phyloP scores from a whole-genome alignment of 2,797 vertebrate species.

The Trichosurus vulpecula region DNA sequence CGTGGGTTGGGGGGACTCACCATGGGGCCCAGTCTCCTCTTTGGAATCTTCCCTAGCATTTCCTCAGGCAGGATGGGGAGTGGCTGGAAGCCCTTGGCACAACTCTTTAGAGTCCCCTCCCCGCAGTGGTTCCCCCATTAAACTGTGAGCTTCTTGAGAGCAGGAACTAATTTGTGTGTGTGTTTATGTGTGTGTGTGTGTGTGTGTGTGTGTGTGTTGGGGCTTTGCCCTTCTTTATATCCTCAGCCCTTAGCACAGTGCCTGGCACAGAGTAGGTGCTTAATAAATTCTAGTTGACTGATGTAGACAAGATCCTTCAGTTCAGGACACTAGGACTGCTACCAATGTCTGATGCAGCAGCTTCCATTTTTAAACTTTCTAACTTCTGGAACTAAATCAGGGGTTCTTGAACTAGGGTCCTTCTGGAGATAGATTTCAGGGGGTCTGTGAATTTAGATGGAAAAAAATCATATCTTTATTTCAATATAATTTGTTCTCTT shows the following conservation, averaged over 20 bases:
- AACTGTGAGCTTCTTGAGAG: background rate
- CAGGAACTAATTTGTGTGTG: background rate
- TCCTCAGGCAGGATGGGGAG: background rate
- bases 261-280: background rate
- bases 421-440: background rate
- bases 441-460: background rate
- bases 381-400: background rate
- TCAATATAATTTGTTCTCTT: background rate
- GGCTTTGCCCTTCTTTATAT: background rate
- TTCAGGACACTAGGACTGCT: background rate
- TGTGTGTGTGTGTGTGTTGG: no score
- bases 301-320: background rate
- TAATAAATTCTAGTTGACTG: background rate
- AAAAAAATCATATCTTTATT: background rate
- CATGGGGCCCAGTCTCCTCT: background rate
- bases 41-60: background rate
- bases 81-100: background rate
- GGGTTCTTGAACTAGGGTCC: background rate
- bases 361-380: background rate
- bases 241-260: background rate
- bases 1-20: background rate
- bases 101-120: background rate
- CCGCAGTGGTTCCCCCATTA: background rate
- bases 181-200: background rate
- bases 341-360: background rate